A percentile compares a stretch with the other conserved stretches of the same genome.
Evolutionary conservation across 1,140 invertebrate species (phyloP).

Genomic region (Leptinotarsa undecemlineata): DNA sequence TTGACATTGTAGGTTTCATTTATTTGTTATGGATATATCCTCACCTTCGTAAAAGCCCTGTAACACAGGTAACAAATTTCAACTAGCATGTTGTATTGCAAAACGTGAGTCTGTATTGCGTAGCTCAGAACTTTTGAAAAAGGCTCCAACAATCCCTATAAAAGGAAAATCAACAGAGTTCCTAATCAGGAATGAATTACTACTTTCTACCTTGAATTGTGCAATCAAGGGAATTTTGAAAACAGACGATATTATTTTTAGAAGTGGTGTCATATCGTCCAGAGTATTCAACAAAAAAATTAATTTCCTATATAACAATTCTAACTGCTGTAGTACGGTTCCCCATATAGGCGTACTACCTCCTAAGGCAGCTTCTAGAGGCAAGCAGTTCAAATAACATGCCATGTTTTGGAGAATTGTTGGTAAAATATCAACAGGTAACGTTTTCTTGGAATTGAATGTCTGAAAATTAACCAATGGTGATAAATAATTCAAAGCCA

Average conservation of each 20-base stretch:
- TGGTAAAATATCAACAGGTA: conserved; percentile 75
- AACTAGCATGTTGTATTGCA: conserved; percentile 82
- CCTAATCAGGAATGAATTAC: no score
- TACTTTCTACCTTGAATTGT: conserved; percentile 70
- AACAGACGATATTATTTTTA: conserved; percentile 84
- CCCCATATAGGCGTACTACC: conserved; percentile 72
- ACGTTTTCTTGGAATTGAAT: conserved; percentile 84
- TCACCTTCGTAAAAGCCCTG: conserved; percentile 78
- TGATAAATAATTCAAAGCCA: neutral
- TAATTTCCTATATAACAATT: conserved; percentile 82
- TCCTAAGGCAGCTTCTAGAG: conserved; percentile 78
- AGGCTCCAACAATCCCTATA: conserved; percentile 84
- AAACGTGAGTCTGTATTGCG: conserved; percentile 83
- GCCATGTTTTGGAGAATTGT: conserved; percentile 87
- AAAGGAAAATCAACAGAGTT: conserved; percentile 30
- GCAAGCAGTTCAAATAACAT: conserved; percentile 89
- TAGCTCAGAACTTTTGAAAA: conserved; percentile 93
- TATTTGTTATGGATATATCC: conserved; percentile 53
- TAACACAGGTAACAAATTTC: conserved; percentile 91
- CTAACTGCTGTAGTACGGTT: conserved; percentile 78
- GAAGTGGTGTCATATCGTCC: conserved; percentile 74
- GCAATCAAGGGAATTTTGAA: conserved; percentile 83
- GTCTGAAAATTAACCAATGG: conserved; percentile 60
- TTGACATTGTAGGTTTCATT: neutral
- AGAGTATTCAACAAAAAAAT: conserved; percentile 74